Percentiles rank a stretch among this genome's conserved stretches.
phyloP scores from a whole-genome alignment of 2,797 vertebrate species.

The Uromys caudimaculatus region DNA sequence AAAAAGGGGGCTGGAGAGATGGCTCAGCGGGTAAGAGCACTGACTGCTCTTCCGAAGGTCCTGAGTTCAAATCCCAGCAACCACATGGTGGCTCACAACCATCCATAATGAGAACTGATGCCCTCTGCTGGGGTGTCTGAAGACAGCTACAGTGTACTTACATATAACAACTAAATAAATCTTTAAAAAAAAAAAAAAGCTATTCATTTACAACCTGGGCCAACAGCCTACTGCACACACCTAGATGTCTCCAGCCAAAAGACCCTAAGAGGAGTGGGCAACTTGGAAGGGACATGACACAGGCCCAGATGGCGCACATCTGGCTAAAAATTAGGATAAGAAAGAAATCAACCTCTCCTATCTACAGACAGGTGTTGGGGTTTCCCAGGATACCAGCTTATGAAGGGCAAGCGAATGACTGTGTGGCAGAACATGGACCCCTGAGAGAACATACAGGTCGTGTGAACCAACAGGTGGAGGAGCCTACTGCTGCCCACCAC shows the following conservation, averaged over 20 bases:
- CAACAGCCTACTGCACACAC: constrained; percentile 9
- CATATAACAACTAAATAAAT: too few species aligned
- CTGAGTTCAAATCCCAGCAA: too few species aligned
- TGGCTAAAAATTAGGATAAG: constrained; percentile 67
- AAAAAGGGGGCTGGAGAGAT: too few species aligned
- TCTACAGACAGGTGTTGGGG: constrained; percentile 63
- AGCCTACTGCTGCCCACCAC: background rate
- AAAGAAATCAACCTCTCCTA: constrained; percentile 65
- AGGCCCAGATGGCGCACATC: constrained; percentile 75
- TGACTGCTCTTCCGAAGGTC: too few species aligned
- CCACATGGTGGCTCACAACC: too few species aligned
- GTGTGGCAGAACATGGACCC: background rate
- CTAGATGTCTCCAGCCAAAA: constrained; percentile 3
- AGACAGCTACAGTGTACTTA: too few species aligned
- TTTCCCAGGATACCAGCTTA: constrained; percentile 51
- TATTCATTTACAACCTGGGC: constrained; percentile 41
- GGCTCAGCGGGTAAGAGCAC: too few species aligned
- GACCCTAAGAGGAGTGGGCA: background rate
- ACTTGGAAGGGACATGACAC: background rate
- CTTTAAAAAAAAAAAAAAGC: constrained; percentile 21
- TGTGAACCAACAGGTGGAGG: background rate
- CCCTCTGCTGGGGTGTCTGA: too few species aligned
- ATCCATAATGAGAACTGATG: too few species aligned
- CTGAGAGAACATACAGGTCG: background rate
- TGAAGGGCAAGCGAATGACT: constrained; percentile 5